These are phyloP conservation scores for Colinus virginianus DNA, from an alignment of 2,113 vertebrate genomes.

Conservation along the genomic window DNA sequence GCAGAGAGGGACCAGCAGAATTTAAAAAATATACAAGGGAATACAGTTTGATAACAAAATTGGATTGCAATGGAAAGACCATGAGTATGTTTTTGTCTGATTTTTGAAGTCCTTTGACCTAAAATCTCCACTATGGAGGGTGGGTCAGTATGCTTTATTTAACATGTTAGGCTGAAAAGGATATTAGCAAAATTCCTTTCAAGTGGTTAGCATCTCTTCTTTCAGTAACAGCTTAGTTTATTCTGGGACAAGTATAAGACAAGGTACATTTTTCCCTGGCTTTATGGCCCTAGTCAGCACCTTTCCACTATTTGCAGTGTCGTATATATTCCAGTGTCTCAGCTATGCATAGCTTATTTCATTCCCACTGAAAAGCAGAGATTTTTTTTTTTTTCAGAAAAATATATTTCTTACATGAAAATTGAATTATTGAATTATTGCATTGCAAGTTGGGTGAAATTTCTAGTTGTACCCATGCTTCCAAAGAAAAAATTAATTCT, in stretches of 20 bases:
- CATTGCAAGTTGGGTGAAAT: not conserved
- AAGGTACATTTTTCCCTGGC: not conserved
- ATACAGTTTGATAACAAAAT: not conserved
- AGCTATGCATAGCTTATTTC: not conserved
- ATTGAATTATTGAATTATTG: not conserved
- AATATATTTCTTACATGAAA: not conserved
- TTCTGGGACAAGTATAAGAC: too few species aligned
- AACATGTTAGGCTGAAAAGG: not conserved
- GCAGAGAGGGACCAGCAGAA: not conserved
- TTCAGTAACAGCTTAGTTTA: too few species aligned
- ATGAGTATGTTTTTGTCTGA: not conserved
- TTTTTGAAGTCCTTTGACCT: not conserved
- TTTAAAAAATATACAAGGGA: not conserved
- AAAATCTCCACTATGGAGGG: not conserved
- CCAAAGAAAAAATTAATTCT: not conserved
- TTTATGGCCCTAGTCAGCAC: not conserved
- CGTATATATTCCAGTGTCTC: not conserved
- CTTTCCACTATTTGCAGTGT: not conserved
- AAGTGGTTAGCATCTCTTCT: not conserved
- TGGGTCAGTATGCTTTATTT: not conserved
- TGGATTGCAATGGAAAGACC: not conserved
- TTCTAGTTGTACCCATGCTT: not conserved
- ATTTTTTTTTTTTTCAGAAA: not conserved
- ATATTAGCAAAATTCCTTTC: not conserved
- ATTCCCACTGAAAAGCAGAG: not conserved